Conservation (phyloP, 1,140 invertebrate genomes). For the Anastatus disparis region DNA sequence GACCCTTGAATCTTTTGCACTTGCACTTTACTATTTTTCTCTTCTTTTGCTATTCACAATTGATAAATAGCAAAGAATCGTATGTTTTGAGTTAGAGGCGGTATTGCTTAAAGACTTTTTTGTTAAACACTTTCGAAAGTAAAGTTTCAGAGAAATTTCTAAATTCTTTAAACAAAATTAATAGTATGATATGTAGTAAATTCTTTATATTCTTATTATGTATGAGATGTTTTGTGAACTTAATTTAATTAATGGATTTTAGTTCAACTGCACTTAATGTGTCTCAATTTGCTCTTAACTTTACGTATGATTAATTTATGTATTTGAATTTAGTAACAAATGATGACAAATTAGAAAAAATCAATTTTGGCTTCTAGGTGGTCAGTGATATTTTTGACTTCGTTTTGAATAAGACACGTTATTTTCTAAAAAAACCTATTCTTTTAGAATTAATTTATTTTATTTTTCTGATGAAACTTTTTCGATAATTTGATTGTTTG, state of each 20-base stretch:
- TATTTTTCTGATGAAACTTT: no score
- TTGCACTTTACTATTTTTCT: background rate
- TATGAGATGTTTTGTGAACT: background rate
- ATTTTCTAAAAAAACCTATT: no score
- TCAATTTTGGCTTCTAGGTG: background rate
- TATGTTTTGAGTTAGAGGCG: background rate
- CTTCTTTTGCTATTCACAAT: background rate
- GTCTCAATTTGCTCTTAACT: background rate
- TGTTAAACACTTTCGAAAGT: background rate
- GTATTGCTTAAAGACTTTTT: background rate
- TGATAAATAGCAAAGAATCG: background rate
- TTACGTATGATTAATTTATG: background rate
- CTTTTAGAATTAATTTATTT: no score
- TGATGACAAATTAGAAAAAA: no score
- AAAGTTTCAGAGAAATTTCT: slow-evolving; percentile 3
- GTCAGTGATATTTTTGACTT: background rate
- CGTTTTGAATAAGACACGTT: no score
- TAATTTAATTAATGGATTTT: slow-evolving; percentile 5
- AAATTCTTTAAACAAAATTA: no score
- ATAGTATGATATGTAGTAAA: no score
- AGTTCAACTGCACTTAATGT: background rate
- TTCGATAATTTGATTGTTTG: no score
- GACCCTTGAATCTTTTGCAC: background rate
- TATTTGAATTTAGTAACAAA: no score
- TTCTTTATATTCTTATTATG: no score